phyloP scores from a whole-genome alignment of 1,140 invertebrate species.

The Helicoverpa zea region DNA sequence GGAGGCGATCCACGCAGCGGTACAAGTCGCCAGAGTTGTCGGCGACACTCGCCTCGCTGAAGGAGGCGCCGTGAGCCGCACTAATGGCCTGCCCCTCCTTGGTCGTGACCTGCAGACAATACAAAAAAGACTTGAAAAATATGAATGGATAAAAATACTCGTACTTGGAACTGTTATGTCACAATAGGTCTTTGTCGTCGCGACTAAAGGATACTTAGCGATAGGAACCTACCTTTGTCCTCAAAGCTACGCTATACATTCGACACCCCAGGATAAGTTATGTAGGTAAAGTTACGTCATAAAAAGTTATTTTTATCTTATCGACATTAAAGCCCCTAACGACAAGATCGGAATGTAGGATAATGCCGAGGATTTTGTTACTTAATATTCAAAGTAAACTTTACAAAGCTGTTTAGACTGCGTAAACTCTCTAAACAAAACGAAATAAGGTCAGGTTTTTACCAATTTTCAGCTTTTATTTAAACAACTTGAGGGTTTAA shows the following conservation, averaged over 20 bases:
- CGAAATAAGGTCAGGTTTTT: constrained; percentile 38
- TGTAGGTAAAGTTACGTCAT: background rate
- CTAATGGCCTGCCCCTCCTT: constrained; percentile 90
- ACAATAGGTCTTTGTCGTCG: background rate
- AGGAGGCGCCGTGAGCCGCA: constrained; percentile 89
- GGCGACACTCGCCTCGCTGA: constrained; percentile 92
- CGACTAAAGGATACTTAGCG: background rate
- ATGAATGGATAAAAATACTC: background rate
- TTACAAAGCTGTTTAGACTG: constrained; percentile 29
- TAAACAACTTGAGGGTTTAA: background rate
- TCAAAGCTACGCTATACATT: no score
- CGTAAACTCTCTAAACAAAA: constrained; percentile 30
- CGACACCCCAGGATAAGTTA: background rate
- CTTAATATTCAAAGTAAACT: constrained; percentile 34
- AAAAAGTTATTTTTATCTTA: constrained; percentile 24
- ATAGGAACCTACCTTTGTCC: background rate
- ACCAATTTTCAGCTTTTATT: constrained; percentile 5
- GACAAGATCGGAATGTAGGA: constrained; percentile 8
- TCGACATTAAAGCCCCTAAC: constrained; percentile 5
- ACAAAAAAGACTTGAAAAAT: background rate
- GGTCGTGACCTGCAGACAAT: constrained; percentile 88
- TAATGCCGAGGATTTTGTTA: constrained; percentile 20
- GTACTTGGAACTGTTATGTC: background rate
- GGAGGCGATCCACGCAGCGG: constrained; percentile 89
- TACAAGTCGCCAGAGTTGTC: constrained; percentile 91